phyloP scores from a whole-genome alignment of 2,113 vertebrate species.

The Xenus cinereus region DNA sequence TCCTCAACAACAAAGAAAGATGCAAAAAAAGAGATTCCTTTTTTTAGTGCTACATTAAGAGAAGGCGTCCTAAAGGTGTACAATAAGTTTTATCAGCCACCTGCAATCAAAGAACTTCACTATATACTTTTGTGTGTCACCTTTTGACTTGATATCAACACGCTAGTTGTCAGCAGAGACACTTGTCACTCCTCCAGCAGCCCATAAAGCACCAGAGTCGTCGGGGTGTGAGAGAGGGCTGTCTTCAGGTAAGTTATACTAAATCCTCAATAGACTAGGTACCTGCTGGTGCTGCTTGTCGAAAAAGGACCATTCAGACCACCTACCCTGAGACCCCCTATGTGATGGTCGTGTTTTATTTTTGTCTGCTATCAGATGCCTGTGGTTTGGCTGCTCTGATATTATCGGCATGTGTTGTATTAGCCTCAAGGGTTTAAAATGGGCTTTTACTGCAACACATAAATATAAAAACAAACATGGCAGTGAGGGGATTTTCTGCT shows the following conservation, averaged over 20 bases:
- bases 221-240: not conserved
- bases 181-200: not conserved
- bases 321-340: constrained; percentile 25
- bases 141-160: not conserved
- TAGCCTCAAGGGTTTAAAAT: constrained; percentile 18
- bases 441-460: not conserved
- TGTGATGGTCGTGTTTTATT: not conserved
- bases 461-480: constrained; percentile 23
- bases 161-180: not conserved
- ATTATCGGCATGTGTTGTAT: not conserved
- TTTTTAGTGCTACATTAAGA: not conserved
- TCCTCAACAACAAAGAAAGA: not conserved
- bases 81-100: not conserved
- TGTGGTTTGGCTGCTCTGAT: constrained; percentile 5
- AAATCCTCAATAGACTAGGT: not conserved
- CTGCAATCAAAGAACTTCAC: not conserved
- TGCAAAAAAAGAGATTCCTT: not conserved
- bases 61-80: not conserved
- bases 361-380: not conserved
- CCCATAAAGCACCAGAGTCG: not conserved
- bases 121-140: not conserved
- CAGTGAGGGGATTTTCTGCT: not conserved
- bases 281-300: not conserved
- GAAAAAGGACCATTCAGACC: not conserved
- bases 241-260: not conserved